Conservation (phyloP, 2,888 invertebrate genomes). For the Penaeus monodon region DNA sequence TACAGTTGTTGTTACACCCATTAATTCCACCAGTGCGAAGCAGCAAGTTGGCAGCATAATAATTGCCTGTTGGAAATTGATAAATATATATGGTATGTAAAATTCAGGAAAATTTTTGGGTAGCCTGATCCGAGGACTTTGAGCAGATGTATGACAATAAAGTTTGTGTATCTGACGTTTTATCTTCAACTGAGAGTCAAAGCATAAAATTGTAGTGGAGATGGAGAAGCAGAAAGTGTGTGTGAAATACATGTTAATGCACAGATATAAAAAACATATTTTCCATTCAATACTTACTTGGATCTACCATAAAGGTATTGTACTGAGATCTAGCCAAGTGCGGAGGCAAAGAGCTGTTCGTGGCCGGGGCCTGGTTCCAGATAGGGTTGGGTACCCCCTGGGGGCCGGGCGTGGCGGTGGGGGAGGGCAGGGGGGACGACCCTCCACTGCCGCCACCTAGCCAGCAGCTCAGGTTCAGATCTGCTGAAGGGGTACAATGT, state of each 20-base stretch:
- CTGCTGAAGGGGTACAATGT: conserved; percentile 17
- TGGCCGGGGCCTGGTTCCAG: conserved; percentile 19
- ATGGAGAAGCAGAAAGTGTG: no score
- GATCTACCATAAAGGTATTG: neutral
- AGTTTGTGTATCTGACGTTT: no score
- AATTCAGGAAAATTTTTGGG: neutral
- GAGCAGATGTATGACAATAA: no score
- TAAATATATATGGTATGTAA: neutral
- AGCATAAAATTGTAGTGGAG: no score
- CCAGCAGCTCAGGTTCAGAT: conserved; percentile 29
- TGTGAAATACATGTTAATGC: no score
- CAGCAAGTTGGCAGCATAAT: conserved; percentile 21
- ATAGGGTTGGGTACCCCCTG: conserved; percentile 9
- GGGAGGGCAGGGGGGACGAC: conserved; percentile 34
- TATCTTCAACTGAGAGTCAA: no score
- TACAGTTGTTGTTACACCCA: conserved; percentile 22
- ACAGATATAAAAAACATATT: neutral
- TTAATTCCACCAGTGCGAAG: conserved; percentile 10
- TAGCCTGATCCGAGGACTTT: no score
- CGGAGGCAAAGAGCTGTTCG: conserved; percentile 17
- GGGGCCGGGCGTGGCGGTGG: conserved; percentile 22
- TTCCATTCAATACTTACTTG: neutral
- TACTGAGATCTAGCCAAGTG: conserved; percentile 21
- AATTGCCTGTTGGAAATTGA: conserved; percentile 2
- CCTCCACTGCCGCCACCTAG: conserved; percentile 27